These are phyloP conservation scores for Burhinus bistriatus DNA, from an alignment of 2,113 vertebrate genomes.

Conservation along the genomic window DNA sequence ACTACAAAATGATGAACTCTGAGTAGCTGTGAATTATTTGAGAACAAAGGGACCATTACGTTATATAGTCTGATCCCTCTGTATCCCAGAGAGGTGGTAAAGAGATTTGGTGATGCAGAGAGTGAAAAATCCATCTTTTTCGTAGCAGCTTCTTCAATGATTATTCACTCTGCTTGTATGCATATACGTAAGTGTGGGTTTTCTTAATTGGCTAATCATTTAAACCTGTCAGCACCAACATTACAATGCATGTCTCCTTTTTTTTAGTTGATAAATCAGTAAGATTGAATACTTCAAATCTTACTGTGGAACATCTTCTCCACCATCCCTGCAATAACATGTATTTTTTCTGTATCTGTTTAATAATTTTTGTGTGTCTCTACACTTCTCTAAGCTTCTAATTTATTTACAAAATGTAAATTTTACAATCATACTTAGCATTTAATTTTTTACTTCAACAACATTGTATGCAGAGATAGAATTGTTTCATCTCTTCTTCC, in stretches of 20 bases:
- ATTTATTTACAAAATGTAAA: not conserved
- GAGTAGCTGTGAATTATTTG: not conserved
- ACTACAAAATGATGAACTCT: not conserved
- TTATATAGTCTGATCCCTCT: not conserved
- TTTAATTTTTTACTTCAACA: not conserved
- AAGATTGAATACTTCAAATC: not conserved
- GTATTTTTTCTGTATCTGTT: not conserved
- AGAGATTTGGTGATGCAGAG: not conserved
- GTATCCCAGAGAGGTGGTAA: not conserved
- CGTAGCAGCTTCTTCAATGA: not conserved
- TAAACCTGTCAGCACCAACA: not conserved
- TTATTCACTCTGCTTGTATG: not conserved
- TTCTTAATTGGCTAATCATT: not conserved
- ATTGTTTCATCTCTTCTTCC: not conserved
- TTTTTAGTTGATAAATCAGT: not conserved
- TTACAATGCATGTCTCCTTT: not conserved
- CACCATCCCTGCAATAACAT: not conserved
- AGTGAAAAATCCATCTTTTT: not conserved
- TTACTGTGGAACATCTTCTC: not conserved
- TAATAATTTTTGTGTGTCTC: not conserved
- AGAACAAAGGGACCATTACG: not conserved
- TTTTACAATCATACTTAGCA: not conserved
- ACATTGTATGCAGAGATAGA: not conserved
- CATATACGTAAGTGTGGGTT: not conserved
- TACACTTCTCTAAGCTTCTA: not conserved